Evolutionary conservation across 2,113 vertebrate genomes (phyloP).

Genomic region (Colaptes auratus): DNA sequence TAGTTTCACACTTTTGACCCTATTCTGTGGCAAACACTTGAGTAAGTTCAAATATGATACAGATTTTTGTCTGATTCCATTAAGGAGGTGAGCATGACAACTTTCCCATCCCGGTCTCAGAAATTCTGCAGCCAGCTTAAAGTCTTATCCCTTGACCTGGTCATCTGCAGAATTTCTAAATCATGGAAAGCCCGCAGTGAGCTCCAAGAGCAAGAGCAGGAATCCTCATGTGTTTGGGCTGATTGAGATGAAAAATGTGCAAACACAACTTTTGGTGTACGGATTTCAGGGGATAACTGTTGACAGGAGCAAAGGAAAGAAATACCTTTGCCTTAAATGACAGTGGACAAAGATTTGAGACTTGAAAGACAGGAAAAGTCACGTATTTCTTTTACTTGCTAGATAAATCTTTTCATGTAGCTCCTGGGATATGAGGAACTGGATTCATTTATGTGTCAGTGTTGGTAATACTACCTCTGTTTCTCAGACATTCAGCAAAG

Average conservation of each 20-base stretch:
- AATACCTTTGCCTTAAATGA: not conserved
- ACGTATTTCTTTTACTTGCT: not conserved
- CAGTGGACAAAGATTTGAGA: not conserved
- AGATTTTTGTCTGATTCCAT: not conserved
- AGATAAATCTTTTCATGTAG: not conserved
- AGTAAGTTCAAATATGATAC: not conserved
- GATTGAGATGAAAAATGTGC: not conserved
- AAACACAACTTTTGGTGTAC: not conserved
- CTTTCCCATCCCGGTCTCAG: not conserved
- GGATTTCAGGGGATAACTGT: not conserved
- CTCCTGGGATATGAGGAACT: not conserved
- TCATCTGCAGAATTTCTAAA: not conserved
- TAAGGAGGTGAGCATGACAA: not conserved
- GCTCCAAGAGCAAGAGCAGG: not conserved
- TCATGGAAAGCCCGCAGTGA: not conserved
- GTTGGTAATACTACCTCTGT: not conserved
- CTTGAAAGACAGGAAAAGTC: not conserved
- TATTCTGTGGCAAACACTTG: not conserved
- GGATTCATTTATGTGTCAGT: not conserved
- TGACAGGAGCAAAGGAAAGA: not conserved
- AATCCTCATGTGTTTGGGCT: not conserved
- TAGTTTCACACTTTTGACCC: not conserved
- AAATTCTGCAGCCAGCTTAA: not conserved
- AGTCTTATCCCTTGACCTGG: not conserved
- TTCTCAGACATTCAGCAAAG: slow-evolving; percentile 80